phyloP scores from a whole-genome alignment of 2,888 invertebrate genomes.

The Aspidiotus rigidus region DNA sequence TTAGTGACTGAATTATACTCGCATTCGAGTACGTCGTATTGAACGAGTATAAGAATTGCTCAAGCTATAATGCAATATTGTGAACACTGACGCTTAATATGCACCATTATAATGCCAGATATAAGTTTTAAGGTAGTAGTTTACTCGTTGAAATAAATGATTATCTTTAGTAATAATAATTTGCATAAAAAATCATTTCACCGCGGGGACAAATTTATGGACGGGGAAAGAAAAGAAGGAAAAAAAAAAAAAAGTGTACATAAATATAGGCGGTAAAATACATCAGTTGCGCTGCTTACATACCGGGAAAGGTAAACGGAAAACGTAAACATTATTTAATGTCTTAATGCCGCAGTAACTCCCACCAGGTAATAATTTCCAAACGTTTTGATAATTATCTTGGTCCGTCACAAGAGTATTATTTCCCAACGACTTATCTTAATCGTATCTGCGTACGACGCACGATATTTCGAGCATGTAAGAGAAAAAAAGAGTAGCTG shows the following conservation, averaged over 20 bases:
- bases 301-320: constrained; percentile 5
- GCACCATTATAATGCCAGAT: too few species aligned
- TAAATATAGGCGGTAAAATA: not conserved
- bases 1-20: too few species aligned
- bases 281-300: too few species aligned
- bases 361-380: constrained; percentile 28
- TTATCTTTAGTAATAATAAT: constrained; percentile 31
- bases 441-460: constrained; percentile 14
- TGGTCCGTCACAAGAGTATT: constrained; percentile 18
- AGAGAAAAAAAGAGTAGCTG: too few species aligned
- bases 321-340: constrained; percentile 30
- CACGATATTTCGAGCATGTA: too few species aligned
- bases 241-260: constrained; percentile 4
- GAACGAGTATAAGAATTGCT: too few species aligned
- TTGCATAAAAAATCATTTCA: constrained; percentile 31
- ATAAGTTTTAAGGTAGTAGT: constrained; percentile 17
- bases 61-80: too few species aligned
- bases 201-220: constrained; percentile 26
- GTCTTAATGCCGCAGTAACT: constrained; percentile 26
- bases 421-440: constrained; percentile 16
- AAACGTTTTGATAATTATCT: constrained; percentile 31
- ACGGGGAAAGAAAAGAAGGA: not conserved
- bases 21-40: too few species aligned
- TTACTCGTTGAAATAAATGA: constrained; percentile 31
- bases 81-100: too few species aligned